These are phyloP conservation scores for Coendou prehensilis DNA, from an alignment of 2,797 vertebrate species.

Conservation along the genomic window DNA sequence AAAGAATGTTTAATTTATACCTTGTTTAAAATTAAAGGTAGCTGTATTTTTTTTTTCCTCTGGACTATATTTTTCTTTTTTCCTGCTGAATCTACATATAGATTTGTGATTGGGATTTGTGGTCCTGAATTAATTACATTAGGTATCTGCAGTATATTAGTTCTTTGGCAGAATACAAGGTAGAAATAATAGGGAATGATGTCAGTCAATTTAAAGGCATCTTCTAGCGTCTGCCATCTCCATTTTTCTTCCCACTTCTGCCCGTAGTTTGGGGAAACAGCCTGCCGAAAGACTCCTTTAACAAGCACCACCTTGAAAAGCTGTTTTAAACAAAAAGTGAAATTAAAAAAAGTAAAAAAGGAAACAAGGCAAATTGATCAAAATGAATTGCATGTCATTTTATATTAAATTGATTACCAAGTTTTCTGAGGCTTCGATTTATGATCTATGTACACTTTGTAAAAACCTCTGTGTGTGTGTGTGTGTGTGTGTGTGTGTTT, in stretches of 20 bases:
- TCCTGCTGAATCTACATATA: constrained; percentile 87
- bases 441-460: constrained; percentile 7
- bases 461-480: constrained; percentile 1
- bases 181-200: constrained; percentile 87
- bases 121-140: constrained; percentile 89
- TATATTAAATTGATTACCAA: constrained; percentile 74
- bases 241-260: constrained; percentile 82
- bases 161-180: constrained; percentile 88
- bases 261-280: constrained; percentile 76
- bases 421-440: constrained; percentile 15
- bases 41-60: constrained; percentile 85
- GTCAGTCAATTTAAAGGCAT: constrained; percentile 88
- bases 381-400: constrained; percentile 81
- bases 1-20: constrained; percentile 92
- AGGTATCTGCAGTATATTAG: constrained; percentile 87
- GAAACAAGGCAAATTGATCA: constrained; percentile 73
- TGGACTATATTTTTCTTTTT: constrained; percentile 84
- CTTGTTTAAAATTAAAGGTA: constrained; percentile 90
- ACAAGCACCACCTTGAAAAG: constrained; percentile 79
- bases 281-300: constrained; percentile 79
- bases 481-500: not conserved
- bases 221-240: constrained; percentile 84
- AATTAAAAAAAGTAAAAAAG: constrained; percentile 31
- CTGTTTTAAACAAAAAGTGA: constrained; percentile 80
- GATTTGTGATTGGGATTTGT: constrained; percentile 88